phyloP scores from a whole-genome alignment of 2,888 invertebrate genomes.

The Sphaerophoria taeniata region DNA sequence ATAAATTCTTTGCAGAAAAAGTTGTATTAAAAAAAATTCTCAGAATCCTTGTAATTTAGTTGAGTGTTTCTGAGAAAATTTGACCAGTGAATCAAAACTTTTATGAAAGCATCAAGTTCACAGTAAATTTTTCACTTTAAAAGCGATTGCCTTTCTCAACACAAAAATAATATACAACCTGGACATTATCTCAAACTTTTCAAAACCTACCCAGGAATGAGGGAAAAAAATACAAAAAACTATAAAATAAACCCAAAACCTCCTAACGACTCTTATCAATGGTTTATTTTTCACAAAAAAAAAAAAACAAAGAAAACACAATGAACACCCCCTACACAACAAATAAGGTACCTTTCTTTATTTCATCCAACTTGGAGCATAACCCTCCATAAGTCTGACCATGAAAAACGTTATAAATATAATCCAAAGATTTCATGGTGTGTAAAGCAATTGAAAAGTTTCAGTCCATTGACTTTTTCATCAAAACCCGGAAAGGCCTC shows the following conservation, averaged over 20 bases:
- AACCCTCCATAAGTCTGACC: conserved; percentile 25
- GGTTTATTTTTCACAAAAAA: conserved; percentile 30
- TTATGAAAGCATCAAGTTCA: too few relatives aligned
- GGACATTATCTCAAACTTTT: background rate
- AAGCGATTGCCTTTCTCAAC: too few relatives aligned
- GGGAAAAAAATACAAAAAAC: conserved; percentile 7
- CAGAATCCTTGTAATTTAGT: too few relatives aligned
- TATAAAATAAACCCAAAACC: conserved; percentile 41
- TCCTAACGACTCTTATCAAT: conserved; percentile 34
- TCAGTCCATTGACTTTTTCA: conserved; percentile 69
- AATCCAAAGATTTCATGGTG: conserved; percentile 72
- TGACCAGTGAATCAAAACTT: too few relatives aligned
- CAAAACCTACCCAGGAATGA: background rate
- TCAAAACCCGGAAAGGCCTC: conserved; percentile 42
- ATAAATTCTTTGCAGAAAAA: too few relatives aligned
- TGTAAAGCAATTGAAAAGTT: conserved; percentile 73
- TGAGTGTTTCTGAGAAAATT: too few relatives aligned
- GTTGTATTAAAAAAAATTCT: too few relatives aligned
- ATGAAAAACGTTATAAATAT: conserved; percentile 70
- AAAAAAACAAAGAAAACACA: background rate
- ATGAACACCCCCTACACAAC: background rate
- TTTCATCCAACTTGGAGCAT: conserved; percentile 27
- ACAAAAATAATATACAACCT: background rate
- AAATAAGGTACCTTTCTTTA: conserved; percentile 15
- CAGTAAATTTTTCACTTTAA: too few relatives aligned